Percentiles rank a stretch among this genome's conserved stretches.
phyloP scores from a whole-genome alignment of 2,888 invertebrate species.

The Blomia tropicalis region DNA sequence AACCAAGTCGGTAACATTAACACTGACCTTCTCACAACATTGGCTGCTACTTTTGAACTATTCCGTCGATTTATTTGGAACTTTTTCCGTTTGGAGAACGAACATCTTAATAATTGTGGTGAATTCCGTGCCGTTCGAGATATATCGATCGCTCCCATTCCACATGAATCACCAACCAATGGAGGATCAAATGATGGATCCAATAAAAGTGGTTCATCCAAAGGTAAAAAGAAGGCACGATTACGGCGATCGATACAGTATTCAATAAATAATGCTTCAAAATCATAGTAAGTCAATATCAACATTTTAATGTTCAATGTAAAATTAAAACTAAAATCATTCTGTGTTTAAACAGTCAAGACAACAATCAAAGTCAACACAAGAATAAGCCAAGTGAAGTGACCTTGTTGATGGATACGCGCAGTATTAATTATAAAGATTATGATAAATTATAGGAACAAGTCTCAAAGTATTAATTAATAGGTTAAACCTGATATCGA shows the following conservation, averaged over 20 bases:
- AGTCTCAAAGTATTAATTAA: too few relatives aligned
- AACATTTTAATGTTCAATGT: neutral
- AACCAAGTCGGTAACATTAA: slow-evolving; percentile 59
- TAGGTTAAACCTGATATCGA: too few relatives aligned
- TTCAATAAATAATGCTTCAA: slow-evolving; percentile 7
- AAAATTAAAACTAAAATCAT: neutral
- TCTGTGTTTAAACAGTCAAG: neutral
- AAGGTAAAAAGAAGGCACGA: neutral
- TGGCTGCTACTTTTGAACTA: slow-evolving; percentile 70
- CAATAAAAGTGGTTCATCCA: neutral
- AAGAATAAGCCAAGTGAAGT: slow-evolving; percentile 1
- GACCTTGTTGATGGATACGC: slow-evolving; percentile 8
- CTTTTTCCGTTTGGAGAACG: slow-evolving; percentile 96
- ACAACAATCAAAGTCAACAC: too few relatives aligned
- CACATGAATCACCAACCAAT: neutral
- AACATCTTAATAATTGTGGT: slow-evolving; percentile 97
- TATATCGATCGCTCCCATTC: slow-evolving; percentile 78
- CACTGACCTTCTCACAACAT: slow-evolving; percentile 63
- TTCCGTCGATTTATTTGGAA: slow-evolving; percentile 92
- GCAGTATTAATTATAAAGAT: slow-evolving; percentile 3
- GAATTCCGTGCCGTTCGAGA: slow-evolving; percentile 90
- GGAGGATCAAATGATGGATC: neutral
- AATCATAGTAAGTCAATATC: slow-evolving; percentile 10
- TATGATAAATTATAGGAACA: slow-evolving; percentile 7
- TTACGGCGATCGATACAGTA: slow-evolving; percentile 1